Base-by-base conservation (phyloP, 2,113 vertebrate species). In the Scartelaos histophorus region DNA sequence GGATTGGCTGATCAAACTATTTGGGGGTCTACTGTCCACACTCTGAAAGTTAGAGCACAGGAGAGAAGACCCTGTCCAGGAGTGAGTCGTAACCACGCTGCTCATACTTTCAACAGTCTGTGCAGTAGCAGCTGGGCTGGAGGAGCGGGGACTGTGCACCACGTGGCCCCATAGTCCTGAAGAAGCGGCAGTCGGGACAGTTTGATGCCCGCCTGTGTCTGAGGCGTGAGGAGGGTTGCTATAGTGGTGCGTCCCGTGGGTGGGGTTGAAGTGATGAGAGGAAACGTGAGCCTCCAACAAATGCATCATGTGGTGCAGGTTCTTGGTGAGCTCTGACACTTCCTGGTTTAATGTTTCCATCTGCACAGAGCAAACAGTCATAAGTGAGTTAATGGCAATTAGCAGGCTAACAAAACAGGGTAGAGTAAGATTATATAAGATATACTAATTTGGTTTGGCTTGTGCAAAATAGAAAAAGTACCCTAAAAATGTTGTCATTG, bases 301-400 rank as follows among this genome's bases (percentile, higher is more conserved):
- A 60, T 94, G 92, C 92, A 95, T 93, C 92, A 97, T 93, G 65
- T 93, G 91, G 73, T 95, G 96, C 34, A 99, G 93, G 86, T 96
- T 94, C 83, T 85, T 94, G 85, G 94, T 93, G 68, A 98, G 95
- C 78, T 96, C 94, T 1, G 96, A 95, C 38, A 98, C 96, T 82
- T 98, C 96, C 76, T 88, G 95, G 92, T 95, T 97, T 87, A 99
- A 93, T 34, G 85, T 90, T 70, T 61, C 93, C 92, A 99, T 95
- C 97, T 99, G 75, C 21, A 72, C 2, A 80, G 46, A 83, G 64
- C 82, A 35, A 1, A 10, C 25, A 60, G 24, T 69, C 64, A 51
- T 54, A 0, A 15, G 21, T 13, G 62, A 1, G 47, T 22, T 73
- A 65, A 38, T 65, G 73, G 17, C 35, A 21, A 71, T 51, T 51